Evolutionary conservation across 1,140 invertebrate species (phyloP), one percentile per base, ranked within the genome.

Genomic region (Meloidogyne floridensis): DNA sequence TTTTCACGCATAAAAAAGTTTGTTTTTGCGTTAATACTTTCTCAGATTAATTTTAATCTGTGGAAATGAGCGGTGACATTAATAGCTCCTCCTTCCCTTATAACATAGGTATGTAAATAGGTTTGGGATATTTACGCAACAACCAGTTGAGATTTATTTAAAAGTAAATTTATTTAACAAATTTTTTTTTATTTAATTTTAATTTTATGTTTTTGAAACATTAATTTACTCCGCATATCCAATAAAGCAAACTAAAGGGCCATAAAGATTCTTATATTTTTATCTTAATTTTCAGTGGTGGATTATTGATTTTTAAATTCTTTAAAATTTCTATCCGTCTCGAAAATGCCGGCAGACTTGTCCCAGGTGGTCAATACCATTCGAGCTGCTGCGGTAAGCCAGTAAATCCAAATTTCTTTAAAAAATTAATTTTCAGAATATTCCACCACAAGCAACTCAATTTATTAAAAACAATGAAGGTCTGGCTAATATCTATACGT

Each of bases 361-460:
- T n/a, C 59, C n/a, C 59, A 65, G n/a, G 59, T 65, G 7, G 59
- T 65, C n/a, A 6, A 15, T n/a, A n/a, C 4, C n/a, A 65, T 65
- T n/a, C 59, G 59, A 11, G 59, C 7, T 65, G n/a, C 59, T 65
- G 59, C 59, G 15, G 59, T 65, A 65, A 65, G 15, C n/a, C 0
- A 8, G 2, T 11, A 54, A 54, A 54, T 54, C 10, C 9, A 13
- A 65, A 47, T 47, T 47, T 47, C 15, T 65, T 65, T n/a, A 65
- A 76, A 76, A 54, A 18, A 13, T 32, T 51, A 76, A 56, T 13
- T 47, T 76, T 76, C 18, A 76, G 75, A 76, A 76, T 42, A 76
- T 76, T 76, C 75, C 75, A 15, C 75, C 20, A 2, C 75, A 20
- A 42, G 75, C 75, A 11, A 9, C 3, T n/a, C 59, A 65, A 13